These are phyloP conservation scores for Chaetops frenatus DNA, from an alignment of 2,113 vertebrate genomes.

Conservation along the genomic window DNA sequence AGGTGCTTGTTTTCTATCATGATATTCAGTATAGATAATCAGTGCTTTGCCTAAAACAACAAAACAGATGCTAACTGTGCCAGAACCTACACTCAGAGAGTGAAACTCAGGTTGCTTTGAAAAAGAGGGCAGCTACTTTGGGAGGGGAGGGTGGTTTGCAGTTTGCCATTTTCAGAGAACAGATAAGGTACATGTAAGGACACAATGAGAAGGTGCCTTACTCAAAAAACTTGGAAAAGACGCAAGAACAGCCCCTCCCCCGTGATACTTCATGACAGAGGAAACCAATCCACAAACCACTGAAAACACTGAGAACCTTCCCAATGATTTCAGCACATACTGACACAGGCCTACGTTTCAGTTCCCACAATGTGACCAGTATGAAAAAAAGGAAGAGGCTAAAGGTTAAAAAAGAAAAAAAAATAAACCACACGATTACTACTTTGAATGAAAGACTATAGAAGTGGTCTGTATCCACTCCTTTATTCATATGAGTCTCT, in stretches of 20 bases:
- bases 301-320: background rate
- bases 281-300: background rate
- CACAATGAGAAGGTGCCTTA: background rate
- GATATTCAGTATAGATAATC: background rate
- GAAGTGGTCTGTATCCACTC: background rate
- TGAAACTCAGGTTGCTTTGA: background rate
- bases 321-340: background rate
- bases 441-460: background rate
- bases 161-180: background rate
- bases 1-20: background rate
- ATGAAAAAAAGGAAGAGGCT: background rate
- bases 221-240: background rate
- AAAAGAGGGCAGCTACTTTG: background rate
- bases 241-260: background rate
- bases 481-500: background rate
- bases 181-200: background rate
- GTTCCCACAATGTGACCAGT: background rate
- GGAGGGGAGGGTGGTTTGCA: rapidly evolving
- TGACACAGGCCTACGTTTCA: background rate
- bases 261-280: background rate
- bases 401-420: background rate
- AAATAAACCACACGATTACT: background rate
- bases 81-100: background rate
- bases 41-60: background rate
- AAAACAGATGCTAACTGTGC: background rate